A percentile compares a stretch with the other conserved stretches of the same genome.
phyloP scores from a whole-genome alignment of 2,113 vertebrate species.

The Carassius auratus region DNA sequence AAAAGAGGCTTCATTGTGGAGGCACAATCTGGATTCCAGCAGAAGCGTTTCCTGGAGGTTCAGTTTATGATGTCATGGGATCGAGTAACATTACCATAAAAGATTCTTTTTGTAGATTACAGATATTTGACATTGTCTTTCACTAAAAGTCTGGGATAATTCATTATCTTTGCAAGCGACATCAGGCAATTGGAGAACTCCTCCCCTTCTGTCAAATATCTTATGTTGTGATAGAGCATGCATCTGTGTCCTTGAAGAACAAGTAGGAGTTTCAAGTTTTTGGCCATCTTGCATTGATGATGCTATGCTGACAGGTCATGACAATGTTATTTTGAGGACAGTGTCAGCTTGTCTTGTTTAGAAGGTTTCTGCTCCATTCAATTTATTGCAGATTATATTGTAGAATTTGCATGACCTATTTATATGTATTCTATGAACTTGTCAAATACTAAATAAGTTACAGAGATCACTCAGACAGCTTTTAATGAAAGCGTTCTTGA shows the following conservation, averaged over 20 bases:
- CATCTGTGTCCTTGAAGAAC: background rate
- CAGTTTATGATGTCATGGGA: constrained; percentile 67
- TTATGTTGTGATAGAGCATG: background rate
- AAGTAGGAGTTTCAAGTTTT: background rate
- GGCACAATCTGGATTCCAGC: constrained; percentile 69
- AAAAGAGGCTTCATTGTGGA: constrained; percentile 71
- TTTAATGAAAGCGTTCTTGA: background rate
- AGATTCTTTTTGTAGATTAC: constrained; percentile 48
- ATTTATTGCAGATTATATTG: background rate
- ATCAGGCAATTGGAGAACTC: background rate
- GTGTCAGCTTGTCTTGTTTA: background rate
- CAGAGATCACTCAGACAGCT: background rate
- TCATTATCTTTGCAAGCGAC: background rate
- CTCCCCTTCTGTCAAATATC: background rate
- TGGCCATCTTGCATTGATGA: background rate
- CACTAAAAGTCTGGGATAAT: background rate
- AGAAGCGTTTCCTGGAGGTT: constrained; percentile 70
- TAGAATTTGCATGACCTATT: background rate
- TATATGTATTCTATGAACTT: background rate
- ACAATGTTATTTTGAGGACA: background rate
- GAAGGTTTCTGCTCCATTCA: background rate
- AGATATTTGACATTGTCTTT: constrained; percentile 26
- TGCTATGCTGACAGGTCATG: background rate
- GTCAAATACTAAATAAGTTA: background rate
- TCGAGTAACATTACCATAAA: constrained; percentile 62